These are phyloP conservation scores for Zosterops pallidus DNA, from an alignment of 2,113 vertebrate species.

Conservation along the genomic window DNA sequence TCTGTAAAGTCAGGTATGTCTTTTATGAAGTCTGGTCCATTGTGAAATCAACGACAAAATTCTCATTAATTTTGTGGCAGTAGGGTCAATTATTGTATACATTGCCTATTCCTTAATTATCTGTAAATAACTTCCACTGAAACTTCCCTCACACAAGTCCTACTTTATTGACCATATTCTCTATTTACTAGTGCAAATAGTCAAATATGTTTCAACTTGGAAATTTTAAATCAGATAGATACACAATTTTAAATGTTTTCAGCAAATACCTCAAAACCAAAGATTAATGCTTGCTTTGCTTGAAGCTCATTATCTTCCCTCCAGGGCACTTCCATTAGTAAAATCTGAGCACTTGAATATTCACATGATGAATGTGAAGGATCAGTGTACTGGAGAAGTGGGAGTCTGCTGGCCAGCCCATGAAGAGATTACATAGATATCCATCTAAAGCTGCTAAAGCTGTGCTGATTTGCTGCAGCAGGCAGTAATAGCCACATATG, in stretches of 20 bases:
- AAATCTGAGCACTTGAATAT: background rate
- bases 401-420: background rate
- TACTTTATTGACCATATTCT: background rate
- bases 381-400: background rate
- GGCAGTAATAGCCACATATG: background rate
- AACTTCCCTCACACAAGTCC: background rate
- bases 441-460: slow-evolving; percentile 37
- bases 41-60: background rate
- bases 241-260: background rate
- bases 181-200: background rate
- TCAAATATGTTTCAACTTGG: background rate
- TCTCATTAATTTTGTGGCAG: background rate
- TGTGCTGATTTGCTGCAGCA: background rate
- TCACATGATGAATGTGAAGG: background rate
- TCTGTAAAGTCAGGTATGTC: background rate
- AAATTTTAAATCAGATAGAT: background rate
- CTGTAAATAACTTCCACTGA: background rate
- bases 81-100: background rate
- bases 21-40: background rate
- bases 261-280: background rate
- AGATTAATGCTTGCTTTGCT: background rate
- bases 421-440: background rate
- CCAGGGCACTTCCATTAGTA: background rate
- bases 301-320: background rate
- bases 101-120: background rate